phyloP scores from a whole-genome alignment of 2,888 invertebrate species.

The Protodeltote pygarga region DNA sequence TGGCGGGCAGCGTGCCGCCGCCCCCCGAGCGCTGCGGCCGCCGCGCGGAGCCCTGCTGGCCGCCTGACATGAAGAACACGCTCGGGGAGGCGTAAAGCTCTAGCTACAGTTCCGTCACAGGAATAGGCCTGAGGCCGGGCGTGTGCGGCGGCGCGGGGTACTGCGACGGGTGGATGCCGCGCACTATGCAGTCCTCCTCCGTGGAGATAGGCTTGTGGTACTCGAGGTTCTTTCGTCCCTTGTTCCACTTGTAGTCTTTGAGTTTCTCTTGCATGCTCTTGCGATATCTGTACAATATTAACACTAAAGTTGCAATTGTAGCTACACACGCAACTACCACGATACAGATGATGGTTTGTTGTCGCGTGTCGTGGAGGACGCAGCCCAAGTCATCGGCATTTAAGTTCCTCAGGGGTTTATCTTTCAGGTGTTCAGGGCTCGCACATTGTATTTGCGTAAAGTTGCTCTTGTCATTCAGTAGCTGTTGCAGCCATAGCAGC shows the following conservation, averaged over 20 bases:
- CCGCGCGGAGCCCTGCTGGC: conserved; percentile 83
- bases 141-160: conserved; percentile 83
- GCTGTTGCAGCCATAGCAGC: conserved; percentile 92
- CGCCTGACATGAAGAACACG: conserved; percentile 92
- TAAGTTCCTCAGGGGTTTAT: conserved; percentile 89
- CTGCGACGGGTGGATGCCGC: conserved; percentile 87
- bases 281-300: conserved; percentile 93
- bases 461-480: conserved; percentile 90
- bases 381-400: conserved; percentile 93
- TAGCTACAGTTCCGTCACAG: conserved; percentile 98
- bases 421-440: conserved; percentile 90
- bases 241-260: conserved; percentile 94
- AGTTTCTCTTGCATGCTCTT: conserved; percentile 93
- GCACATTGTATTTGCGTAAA: conserved; percentile 91
- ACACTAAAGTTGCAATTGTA: conserved; percentile 89
- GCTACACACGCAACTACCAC: conserved; percentile 92
- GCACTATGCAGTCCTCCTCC: conserved; percentile 94
- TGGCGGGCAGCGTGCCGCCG: conserved; percentile 89
- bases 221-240: conserved; percentile 93
- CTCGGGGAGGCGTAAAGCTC: conserved; percentile 96
- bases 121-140: conserved; percentile 89
- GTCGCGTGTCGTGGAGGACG: conserved; percentile 91
- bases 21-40: conserved; percentile 84
- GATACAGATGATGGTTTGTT: conserved; percentile 93
- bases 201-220: conserved; percentile 95